These are phyloP conservation scores for Morone saxatilis DNA, from an alignment of 2,113 vertebrate species.

Conservation along the genomic window DNA sequence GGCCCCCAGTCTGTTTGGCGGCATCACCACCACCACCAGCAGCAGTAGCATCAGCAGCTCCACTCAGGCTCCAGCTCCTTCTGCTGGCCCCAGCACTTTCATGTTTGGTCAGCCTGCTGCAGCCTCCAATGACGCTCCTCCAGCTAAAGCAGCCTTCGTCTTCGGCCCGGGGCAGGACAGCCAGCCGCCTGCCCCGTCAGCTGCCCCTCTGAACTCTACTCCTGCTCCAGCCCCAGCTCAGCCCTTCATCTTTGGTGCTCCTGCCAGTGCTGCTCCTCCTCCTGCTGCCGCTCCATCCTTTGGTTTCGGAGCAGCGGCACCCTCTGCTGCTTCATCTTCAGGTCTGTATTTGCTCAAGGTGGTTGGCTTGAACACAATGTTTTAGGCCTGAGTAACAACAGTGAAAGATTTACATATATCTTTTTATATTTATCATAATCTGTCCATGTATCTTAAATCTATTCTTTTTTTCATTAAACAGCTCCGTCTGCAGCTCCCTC, in stretches of 20 bases:
- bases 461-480: constrained; percentile 66
- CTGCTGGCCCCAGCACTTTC: constrained; percentile 78
- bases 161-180: constrained; percentile 90
- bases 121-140: constrained; percentile 80
- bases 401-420: not conserved
- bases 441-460: constrained; percentile 3
- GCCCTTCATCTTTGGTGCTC: constrained; percentile 89
- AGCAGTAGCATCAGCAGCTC: constrained; percentile 75
- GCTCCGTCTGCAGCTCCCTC: constrained; percentile 78
- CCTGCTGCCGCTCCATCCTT: constrained; percentile 78
- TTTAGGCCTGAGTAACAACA: not conserved
- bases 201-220: constrained; percentile 68
- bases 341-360: constrained; percentile 78
- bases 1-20: constrained; percentile 84
- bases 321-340: constrained; percentile 85
- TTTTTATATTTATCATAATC: not conserved
- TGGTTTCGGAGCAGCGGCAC: constrained; percentile 86
- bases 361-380: not conserved
- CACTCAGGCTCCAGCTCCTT: constrained; percentile 66
- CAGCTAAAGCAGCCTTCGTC: constrained; percentile 87
- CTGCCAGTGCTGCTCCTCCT: constrained; percentile 74
- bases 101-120: constrained; percentile 88
- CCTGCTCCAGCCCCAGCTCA: constrained; percentile 71
- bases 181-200: constrained; percentile 79
- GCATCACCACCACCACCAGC: not conserved